Percentiles rank a stretch among this genome's conserved stretches.
These are phyloP conservation scores for Andrena minutula DNA, from an alignment of 2,888 invertebrate species.

Conservation along the genomic window DNA sequence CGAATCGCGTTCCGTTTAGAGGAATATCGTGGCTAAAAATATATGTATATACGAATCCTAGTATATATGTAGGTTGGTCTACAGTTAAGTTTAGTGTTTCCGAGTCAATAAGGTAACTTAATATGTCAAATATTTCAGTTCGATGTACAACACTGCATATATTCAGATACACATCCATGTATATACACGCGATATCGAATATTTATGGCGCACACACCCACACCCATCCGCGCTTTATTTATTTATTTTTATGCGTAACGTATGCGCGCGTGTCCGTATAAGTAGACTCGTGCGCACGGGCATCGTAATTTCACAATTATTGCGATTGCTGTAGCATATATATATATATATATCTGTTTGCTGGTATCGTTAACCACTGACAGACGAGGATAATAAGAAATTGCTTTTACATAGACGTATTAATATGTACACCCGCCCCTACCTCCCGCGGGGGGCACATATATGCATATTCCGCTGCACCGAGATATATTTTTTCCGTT, in stretches of 20 bases:
- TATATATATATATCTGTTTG: not conserved
- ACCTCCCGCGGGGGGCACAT: not conserved
- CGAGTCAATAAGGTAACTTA: not conserved
- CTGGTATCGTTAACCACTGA: not conserved
- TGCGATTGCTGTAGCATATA: not conserved
- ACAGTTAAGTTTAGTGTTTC: not conserved
- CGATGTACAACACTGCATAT: not conserved
- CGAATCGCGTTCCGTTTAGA: not conserved
- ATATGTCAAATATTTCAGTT: not conserved
- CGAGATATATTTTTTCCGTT: not conserved
- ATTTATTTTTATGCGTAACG: conserved; percentile 16
- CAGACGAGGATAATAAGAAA: not conserved
- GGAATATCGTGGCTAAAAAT: not conserved
- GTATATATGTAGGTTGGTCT: not conserved
- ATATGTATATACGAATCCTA: conserved; percentile 1
- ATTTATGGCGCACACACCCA: not conserved
- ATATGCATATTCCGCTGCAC: not conserved
- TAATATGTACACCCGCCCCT: conserved; percentile 1
- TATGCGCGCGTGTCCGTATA: not conserved
- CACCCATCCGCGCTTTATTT: not conserved
- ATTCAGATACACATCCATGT: not conserved
- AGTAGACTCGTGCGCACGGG: not conserved
- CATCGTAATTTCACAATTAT: not conserved
- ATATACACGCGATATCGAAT: conserved; percentile 2
- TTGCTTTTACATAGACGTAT: conserved; percentile 17